Base-by-base conservation (phyloP, 1,140 invertebrate genomes). In the Drosophila trapezifrons region DNA sequence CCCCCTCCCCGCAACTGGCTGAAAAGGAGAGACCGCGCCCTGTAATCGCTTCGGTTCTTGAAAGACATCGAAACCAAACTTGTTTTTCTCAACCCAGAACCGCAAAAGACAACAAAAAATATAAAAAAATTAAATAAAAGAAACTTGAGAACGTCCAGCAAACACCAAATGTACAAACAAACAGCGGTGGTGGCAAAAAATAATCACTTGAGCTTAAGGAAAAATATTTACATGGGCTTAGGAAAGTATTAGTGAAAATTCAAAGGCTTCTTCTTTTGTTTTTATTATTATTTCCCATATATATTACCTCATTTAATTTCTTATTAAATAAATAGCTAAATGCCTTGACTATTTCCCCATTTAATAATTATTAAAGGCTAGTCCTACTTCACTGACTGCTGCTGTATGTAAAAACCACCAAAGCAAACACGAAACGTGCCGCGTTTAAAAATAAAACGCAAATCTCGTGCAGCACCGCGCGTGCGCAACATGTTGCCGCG, bases 401-500 rank as follows among this genome's bases (percentile, higher is more conserved):
- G 59, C 38, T 52, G 65, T 65, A 66, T 82, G 80, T 84, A 82
- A 82, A 74, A n/a, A 54, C 18, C 65, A 71, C 27, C 18, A 46
- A 55, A 37, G 81, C 74, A 81, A 85, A 86, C 69, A 86, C 82
- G 78, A 85, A 85, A 85, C 81, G 81, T 85, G 81, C 81, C 82
- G 78, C 63, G 76, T 84, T 84, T 85, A 80, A 84, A 83, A 84
- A 83, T 84, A 84, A 84, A 85, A 84, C 80, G 66, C 69, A 85
- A 86, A 85, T 85, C 81, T 85, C 82, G 82, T 85, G 82, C 70
- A 46, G 67, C 74, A 63, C 56, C 51, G 74, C 70, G 71, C 78
- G 71, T 76, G 77, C 78, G 84, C 78, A 78, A 75, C 74, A 80
- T 80, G 78, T 76, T 86, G 80, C 38, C 69, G 54, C 42, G 35